Evolutionary conservation across 2,113 vertebrate genomes (phyloP), one percentile per base, ranked within the genome.

Genomic region (Upupa epops): DNA sequence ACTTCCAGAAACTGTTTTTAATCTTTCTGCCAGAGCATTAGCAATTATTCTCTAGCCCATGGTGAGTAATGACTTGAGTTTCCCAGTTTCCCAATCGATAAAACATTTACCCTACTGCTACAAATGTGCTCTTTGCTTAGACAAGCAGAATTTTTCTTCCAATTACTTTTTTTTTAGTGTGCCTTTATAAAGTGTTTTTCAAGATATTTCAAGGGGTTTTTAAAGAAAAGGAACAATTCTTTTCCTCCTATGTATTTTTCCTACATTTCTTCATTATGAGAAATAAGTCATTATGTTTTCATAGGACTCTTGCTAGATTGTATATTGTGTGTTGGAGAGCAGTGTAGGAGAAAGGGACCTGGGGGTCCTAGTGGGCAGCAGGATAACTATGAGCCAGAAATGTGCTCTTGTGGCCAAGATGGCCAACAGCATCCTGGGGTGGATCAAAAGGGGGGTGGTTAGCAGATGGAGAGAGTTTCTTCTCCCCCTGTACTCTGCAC

Each of bases 1-100:
- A 98, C 98, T 98, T 98, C 98, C 97, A 98, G 98, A 98, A 98
- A 98, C 98, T 98, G 97, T 98, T 98, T 98, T 98, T 98, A 98
- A 98, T 98, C 98, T 98, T 98, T 98, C 97, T 61, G 6, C 97
- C 96, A 97, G 97, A 98, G 97, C 98, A 98, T 98, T 98, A 97
- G 98, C 97, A 98, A 98, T 98, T 98, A 98, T 98, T 98, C 98
- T 98, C 97, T 98, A 98, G 97, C 97, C 97, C 96, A 96, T 97
- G 95, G 97, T 98, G 98, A 98, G 97, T 98, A 98, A 98, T 98
- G 98, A 98, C 98, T 98, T 97, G 95, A 97, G 97, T 97, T 98
- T 98, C 98, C 97, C 96, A 98, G 97, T 98, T 98, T 98, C 95
- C 96, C 97, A 98, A 98, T 98, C 98, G 96, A 98, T 98, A 98